phyloP scores from a whole-genome alignment of 2,797 vertebrate species.

The Steatocranus sp. region DNA sequence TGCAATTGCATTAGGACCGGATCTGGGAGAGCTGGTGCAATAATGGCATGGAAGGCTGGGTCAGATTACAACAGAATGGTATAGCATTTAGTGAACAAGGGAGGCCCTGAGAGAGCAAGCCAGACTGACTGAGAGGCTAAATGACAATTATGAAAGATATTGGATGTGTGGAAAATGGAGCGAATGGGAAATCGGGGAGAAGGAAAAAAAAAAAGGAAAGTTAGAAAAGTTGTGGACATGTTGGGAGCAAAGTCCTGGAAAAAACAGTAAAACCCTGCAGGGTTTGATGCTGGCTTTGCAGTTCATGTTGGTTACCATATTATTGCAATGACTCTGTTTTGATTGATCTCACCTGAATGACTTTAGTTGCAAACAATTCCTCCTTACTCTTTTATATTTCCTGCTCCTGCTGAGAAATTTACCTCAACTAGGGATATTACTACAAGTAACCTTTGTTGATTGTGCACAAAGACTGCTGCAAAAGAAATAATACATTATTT shows the following conservation, averaged over 20 bases:
- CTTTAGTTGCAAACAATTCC: not conserved
- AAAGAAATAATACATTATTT: not conserved
- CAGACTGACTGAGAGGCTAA: conserved; percentile 36
- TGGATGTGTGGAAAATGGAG: conserved; percentile 32
- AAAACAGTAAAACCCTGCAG: not conserved
- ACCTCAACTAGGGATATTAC: not conserved
- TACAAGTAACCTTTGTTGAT: not conserved
- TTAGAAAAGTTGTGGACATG: conserved; percentile 21
- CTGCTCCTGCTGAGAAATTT: not conserved
- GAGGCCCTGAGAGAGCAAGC: conserved; percentile 36
- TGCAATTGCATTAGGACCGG: conserved; percentile 71
- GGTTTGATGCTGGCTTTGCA: not conserved
- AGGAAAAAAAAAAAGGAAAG: conserved; percentile 8
- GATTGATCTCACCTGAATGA: not conserved
- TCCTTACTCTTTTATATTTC: not conserved
- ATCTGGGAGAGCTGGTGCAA: conserved; percentile 65
- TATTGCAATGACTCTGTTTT: not conserved
- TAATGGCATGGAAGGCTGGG: conserved; percentile 58
- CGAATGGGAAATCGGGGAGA: conserved; percentile 11
- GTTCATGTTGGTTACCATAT: not conserved
- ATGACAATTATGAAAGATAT: conserved; percentile 50
- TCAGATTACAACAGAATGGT: conserved; percentile 57
- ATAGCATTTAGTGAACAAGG: conserved; percentile 58
- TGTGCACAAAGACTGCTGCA: not conserved
- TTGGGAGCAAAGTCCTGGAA: not conserved